phyloP scores from a whole-genome alignment of 2,797 vertebrate genomes.

The Xiphophorus birchmanni region DNA sequence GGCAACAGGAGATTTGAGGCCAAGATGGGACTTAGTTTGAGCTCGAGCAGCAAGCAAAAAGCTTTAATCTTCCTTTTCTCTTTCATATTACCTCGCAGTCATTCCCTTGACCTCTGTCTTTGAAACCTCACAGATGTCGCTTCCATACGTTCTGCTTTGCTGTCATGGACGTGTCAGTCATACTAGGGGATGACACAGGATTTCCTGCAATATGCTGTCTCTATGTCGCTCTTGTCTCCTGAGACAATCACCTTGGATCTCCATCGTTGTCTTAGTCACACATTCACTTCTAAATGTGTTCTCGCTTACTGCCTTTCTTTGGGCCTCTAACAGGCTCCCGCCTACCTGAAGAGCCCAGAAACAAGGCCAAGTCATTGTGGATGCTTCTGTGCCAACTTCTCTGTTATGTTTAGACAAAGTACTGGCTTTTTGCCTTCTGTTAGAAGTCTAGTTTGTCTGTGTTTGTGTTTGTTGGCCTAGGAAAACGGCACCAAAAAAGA shows the following conservation, averaged over 20 bases:
- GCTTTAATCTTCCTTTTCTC: conserved; percentile 43
- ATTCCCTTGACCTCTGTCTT: not conserved
- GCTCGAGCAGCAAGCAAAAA: conserved; percentile 18
- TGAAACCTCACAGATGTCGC: conserved; percentile 1
- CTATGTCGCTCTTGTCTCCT: conserved; percentile 6
- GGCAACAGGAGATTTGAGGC: conserved; percentile 70
- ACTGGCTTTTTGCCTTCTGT: not conserved
- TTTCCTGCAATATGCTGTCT: conserved; percentile 26
- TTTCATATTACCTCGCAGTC: not conserved
- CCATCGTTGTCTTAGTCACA: conserved; percentile 1
- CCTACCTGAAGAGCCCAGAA: conserved; percentile 37
- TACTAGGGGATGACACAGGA: conserved; percentile 26
- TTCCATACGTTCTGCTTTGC: not conserved
- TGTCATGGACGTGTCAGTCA: conserved; percentile 23
- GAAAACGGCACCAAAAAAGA: not conserved
- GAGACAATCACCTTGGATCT: conserved; percentile 11
- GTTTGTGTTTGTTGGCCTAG: not conserved
- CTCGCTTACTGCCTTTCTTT: conserved; percentile 10
- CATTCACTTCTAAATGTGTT: conserved; percentile 21
- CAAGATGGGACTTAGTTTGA: conserved; percentile 52
- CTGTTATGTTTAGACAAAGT: conserved; percentile 1
- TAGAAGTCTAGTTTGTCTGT: not conserved
- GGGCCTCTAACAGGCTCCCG: conserved; percentile 14
- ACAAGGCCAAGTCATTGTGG: conserved; percentile 9
- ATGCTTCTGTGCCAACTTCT: not conserved